Evolutionary conservation across 1,140 invertebrate species (phyloP).

Genomic region (Drusus annulatus): DNA sequence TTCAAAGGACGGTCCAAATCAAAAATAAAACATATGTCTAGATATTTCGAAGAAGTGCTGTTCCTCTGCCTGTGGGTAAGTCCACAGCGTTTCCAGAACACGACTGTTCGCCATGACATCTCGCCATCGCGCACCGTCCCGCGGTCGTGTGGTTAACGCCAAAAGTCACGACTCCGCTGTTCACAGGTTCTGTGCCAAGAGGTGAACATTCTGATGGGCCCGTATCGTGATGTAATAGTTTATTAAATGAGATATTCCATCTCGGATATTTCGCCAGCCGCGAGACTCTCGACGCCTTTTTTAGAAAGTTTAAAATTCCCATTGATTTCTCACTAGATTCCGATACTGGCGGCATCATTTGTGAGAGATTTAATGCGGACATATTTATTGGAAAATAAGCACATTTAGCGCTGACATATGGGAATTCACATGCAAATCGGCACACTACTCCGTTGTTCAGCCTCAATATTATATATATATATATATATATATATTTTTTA

Average conservation of each 20-base stretch:
- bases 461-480: too few relatives aligned
- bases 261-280: conserved; percentile 38
- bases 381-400: too few relatives aligned
- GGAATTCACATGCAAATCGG: too few relatives aligned
- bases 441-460: too few relatives aligned
- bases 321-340: conserved; percentile 11
- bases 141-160: conserved; percentile 41
- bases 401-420: too few relatives aligned
- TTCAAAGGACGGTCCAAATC: too few relatives aligned
- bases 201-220: conserved; percentile 47
- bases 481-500: too few relatives aligned
- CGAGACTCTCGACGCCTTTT: conserved; percentile 50
- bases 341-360: too few relatives aligned
- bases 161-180: conserved; percentile 47
- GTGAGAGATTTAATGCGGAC: background rate
- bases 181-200: conserved; percentile 42
- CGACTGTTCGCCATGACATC: conserved; percentile 29
- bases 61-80: too few relatives aligned
- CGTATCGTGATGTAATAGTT: conserved; percentile 54
- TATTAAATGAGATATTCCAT: conserved; percentile 52
- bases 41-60: too few relatives aligned
- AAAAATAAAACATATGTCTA: too few relatives aligned
- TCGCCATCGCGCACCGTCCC: background rate
- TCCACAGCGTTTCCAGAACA: background rate
- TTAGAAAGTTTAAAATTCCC: conserved; percentile 50